A percentile compares a stretch with the other conserved stretches of the same genome.
These are phyloP conservation scores for Oreochromis niloticus DNA, from an alignment of 2,113 vertebrate species.

Conservation along the genomic window DNA sequence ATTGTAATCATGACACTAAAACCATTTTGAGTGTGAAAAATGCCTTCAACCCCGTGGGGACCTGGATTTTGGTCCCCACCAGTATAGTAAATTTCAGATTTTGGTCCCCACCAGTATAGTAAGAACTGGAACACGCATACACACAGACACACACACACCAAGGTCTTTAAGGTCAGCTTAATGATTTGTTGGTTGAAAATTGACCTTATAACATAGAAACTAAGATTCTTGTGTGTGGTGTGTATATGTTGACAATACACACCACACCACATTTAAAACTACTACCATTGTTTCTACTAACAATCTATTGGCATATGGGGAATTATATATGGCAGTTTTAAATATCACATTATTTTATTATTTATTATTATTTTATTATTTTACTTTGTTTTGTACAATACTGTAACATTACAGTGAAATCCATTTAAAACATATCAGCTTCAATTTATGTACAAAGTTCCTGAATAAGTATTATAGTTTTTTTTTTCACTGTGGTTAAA, in stretches of 20 bases:
- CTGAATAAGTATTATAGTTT: not conserved
- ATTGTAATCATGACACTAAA: not conserved
- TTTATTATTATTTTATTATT: not conserved
- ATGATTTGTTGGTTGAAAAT: not conserved
- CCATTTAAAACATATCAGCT: not conserved
- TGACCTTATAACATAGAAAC: not conserved
- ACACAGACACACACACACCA: rapidly evolving
- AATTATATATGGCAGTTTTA: not conserved
- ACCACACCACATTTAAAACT: not conserved
- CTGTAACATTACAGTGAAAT: rapidly evolving
- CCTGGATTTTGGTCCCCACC: not conserved
- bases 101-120: too few relatives aligned
- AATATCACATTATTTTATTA: not conserved
- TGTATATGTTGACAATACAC: not conserved
- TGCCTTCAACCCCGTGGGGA: rapidly evolving
- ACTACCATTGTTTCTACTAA: not conserved
- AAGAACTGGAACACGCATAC: rapidly evolving
- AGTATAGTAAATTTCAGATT: not conserved
- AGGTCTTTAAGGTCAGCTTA: not conserved
- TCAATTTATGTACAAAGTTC: not conserved
- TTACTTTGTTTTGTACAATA: not conserved
- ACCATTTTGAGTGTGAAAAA: too few relatives aligned
- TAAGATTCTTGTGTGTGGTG: rapidly evolving
- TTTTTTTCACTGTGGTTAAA: not conserved
- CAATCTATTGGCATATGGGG: not conserved